These are phyloP conservation scores for Pelochelys cantorii DNA, from an alignment of 2,797 vertebrate genomes.

Conservation along the genomic window DNA sequence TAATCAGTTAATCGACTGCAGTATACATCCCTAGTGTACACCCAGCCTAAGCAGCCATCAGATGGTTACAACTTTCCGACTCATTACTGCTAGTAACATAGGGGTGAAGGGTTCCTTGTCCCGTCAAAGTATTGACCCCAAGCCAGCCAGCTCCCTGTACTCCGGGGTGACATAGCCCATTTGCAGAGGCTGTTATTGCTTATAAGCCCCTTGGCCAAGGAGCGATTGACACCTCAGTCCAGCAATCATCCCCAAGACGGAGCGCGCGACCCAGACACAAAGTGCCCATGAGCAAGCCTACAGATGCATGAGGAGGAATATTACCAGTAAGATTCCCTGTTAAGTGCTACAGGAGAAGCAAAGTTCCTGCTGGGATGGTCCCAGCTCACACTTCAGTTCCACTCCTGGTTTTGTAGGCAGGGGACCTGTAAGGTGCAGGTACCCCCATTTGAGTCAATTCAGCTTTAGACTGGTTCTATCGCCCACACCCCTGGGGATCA, in stretches of 20 bases:
- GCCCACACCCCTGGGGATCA: neutral
- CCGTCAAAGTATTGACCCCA: neutral
- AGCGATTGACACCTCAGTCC: neutral
- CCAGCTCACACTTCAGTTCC: neutral
- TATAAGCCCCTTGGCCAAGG: neutral
- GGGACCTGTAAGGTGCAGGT: too few species aligned
- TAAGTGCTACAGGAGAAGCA: neutral
- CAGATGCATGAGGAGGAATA: neutral
- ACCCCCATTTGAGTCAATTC: neutral
- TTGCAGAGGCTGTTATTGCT: neutral
- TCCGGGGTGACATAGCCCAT: neutral
- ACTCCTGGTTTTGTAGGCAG: neutral
- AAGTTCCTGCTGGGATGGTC: neutral
- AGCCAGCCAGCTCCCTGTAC: neutral
- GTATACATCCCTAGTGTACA: too few species aligned
- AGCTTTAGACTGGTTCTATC: rapidly evolving
- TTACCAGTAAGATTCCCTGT: neutral
- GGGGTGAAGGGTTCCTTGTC: neutral
- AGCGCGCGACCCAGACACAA: neutral
- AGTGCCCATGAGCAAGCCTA: neutral
- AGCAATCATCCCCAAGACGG: neutral
- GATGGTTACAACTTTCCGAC: neutral
- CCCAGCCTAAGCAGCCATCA: neutral
- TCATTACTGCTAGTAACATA: neutral
- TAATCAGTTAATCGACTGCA: too few species aligned